Evolutionary conservation across 2,797 vertebrate genomes (phyloP).

Genomic region (Dryobates pubescens): DNA sequence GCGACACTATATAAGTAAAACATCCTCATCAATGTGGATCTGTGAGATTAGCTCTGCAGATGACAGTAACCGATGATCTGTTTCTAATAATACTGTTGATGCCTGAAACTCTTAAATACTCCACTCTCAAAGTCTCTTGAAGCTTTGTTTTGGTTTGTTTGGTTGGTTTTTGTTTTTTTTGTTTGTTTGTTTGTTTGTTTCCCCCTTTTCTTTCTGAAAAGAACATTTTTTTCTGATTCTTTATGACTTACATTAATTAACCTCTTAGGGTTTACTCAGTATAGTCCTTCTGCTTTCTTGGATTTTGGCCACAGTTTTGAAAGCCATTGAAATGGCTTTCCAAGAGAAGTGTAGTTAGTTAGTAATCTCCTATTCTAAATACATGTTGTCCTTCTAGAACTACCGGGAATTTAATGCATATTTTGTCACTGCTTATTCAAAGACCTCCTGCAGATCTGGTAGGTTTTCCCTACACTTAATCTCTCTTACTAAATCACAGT

Average conservation of each 20-base stretch:
- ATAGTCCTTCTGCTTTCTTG: neutral
- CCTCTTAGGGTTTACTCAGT: neutral
- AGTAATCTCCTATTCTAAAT: neutral
- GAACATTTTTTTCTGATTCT: neutral
- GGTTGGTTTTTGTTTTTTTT: no score
- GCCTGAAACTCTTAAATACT: neutral
- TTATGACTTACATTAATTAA: neutral
- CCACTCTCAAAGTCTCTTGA: neutral
- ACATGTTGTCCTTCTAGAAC: neutral
- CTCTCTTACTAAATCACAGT: neutral
- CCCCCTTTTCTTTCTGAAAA: neutral
- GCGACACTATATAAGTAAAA: neutral
- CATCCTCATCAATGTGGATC: neutral
- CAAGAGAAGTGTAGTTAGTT: neutral
- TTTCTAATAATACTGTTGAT: neutral
- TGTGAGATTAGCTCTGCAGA: slow-evolving; percentile 12
- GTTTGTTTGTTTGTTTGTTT: no score
- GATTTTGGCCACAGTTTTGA: neutral
- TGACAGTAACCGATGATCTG: slow-evolving; percentile 34
- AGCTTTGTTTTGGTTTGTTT: no score
- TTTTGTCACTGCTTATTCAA: neutral
- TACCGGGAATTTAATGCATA: neutral
- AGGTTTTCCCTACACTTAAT: neutral
- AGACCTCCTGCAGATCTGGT: neutral
- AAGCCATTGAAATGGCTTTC: neutral